These are phyloP conservation scores for Sphinx pinastri DNA, from an alignment of 2,888 invertebrate genomes.

Conservation along the genomic window DNA sequence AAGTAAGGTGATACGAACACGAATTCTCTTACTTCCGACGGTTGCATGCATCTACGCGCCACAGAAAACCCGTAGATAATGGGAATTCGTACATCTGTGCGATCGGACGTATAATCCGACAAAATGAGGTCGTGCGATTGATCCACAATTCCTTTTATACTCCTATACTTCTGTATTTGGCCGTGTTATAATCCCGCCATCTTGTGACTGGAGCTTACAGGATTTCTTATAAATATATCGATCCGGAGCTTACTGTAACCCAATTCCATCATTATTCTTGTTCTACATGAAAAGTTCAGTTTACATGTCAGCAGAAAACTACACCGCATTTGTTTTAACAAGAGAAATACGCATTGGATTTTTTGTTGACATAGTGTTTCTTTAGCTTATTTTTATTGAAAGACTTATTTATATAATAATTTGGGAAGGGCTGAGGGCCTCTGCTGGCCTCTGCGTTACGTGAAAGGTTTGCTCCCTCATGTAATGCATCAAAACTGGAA, in stretches of 20 bases:
- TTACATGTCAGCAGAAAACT: conserved; percentile 37
- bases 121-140: conserved; percentile 65
- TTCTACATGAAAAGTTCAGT: conserved; percentile 45
- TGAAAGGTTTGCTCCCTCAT: conserved; percentile 28
- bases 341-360: conserved; percentile 37
- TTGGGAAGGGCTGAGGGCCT: conserved; percentile 8
- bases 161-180: conserved; percentile 56
- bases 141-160: conserved; percentile 55
- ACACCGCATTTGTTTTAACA: conserved; percentile 22
- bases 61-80: conserved; percentile 69
- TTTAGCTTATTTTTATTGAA: conserved; percentile 21
- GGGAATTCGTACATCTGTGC: conserved; percentile 77
- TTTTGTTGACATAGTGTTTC: conserved; percentile 65
- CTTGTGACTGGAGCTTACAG: conserved; percentile 79
- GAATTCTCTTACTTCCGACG: conserved; percentile 36
- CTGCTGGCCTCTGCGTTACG: conserved; percentile 12
- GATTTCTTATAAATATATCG: conserved; percentile 79
- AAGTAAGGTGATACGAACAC: conserved; percentile 58
- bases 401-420: conserved; percentile 25
- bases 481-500: conserved; percentile 34
- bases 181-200: conserved; percentile 77
- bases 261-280: conserved; percentile 58
- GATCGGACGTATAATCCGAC: conserved; percentile 73
- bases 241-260: conserved; percentile 75
- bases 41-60: conserved; percentile 45